Evolutionary conservation across 2,797 vertebrate species (phyloP), one percentile per base, ranked within the genome.

Genomic region (Gymnothorax reevesii): DNA sequence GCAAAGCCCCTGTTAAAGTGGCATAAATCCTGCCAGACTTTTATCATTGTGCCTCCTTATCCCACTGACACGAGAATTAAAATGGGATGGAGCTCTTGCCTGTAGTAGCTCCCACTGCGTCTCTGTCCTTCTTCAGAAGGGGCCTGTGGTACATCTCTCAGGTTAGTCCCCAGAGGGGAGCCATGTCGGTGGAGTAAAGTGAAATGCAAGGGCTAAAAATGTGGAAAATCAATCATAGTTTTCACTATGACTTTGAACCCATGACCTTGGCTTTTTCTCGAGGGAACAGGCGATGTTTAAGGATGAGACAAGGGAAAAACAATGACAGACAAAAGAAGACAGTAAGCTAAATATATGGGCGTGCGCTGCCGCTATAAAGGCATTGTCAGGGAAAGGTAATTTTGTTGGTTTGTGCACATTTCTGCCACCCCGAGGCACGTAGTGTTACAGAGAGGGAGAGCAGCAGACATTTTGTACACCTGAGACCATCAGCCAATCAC

Each of bases 71-170:
- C 22, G 12, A 92, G 92, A 92, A 91, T 92, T 92, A 89, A 91
- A 91, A 92, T 85, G 86, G 90, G 92, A 90, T 92, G 88, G 92
- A 92, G 92, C 92, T 87, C 91, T 92, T 91, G 92, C 93, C 92
- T 94, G 88, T 89, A 88, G 88, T 87, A 90, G 88, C 82, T 83
- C 13, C 84, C 8, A 88, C 88, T 88, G 90, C 92, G 90, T 90
- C 91, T 94, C 91, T 89, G 25, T 57, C 33, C 57, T 55, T n/a
- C 20, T 33, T 57, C 12, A 25, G 42, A 27, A 42, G 10, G 0
- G 33, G 59, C 13, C 42, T 13, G 82, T 15, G 62, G 85, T 60
- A 25, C 60, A 4, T 42, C 52, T 57, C 33, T 7, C 42, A 55
- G 66, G 49, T 42, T n/a, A 49, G 20, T 52, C 49, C 33, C 57